Percentiles rank a stretch among this genome's conserved stretches.
These are phyloP conservation scores for Zaprionus africanus DNA, from an alignment of 1,140 invertebrate genomes.

Conservation along the genomic window DNA sequence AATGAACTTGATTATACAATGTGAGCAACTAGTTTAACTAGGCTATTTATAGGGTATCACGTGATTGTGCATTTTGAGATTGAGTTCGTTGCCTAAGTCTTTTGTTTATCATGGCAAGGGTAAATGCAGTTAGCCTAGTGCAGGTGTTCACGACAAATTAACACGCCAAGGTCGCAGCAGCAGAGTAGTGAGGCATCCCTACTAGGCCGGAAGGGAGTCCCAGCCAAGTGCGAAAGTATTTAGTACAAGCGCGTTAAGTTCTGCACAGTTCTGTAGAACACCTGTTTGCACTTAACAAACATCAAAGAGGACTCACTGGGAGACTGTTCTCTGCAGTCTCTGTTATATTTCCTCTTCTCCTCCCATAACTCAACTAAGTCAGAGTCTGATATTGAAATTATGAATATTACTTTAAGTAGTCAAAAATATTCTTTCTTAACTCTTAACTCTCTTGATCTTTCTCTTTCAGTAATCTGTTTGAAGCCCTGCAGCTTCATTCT, in stretches of 20 bases:
- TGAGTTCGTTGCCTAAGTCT: slow-evolving; percentile 65
- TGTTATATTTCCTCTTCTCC: neutral
- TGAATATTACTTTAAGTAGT: slow-evolving; percentile 17
- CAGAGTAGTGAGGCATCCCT: neutral
- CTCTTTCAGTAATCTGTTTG: slow-evolving; percentile 41
- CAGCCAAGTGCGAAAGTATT: slow-evolving; percentile 73
- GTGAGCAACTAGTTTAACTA: no score
- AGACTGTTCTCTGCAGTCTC: neutral
- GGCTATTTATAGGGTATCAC: slow-evolving; percentile 10
- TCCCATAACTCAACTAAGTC: no score
- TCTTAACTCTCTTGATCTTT: slow-evolving; percentile 28
- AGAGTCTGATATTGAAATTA: slow-evolving; percentile 32
- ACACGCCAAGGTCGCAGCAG: slow-evolving; percentile 76
- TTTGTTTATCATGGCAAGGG: slow-evolving; percentile 38
- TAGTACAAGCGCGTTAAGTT: slow-evolving; percentile 70
- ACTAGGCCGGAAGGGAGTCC: slow-evolving; percentile 22
- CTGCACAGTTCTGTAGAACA: neutral
- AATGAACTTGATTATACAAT: no score
- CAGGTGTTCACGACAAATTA: slow-evolving; percentile 70
- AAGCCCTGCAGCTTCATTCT: slow-evolving; percentile 14
- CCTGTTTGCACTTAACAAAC: slow-evolving; percentile 56
- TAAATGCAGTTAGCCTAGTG: slow-evolving; percentile 19
- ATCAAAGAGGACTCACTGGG: neutral
- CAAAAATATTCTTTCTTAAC: neutral
- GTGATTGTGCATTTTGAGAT: neutral